phyloP scores from a whole-genome alignment of 64 coral and sea anemone genomes.

The Stichodactyla mertensii region DNA sequence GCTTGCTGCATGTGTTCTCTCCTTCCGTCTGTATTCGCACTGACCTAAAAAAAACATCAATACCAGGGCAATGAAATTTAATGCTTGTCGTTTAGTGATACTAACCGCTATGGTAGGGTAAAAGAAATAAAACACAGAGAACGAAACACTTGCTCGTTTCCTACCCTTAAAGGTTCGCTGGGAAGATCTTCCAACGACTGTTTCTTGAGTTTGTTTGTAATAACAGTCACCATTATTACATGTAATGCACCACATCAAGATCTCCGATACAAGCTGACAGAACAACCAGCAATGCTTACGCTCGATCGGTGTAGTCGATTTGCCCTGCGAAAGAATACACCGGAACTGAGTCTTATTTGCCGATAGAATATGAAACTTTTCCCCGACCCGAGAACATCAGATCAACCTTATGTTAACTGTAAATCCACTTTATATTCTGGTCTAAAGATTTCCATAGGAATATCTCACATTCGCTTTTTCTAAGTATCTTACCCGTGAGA shows the following conservation, averaged over 20 bases:
- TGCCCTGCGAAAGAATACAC: constrained; percentile 59
- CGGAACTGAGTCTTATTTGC: constrained; percentile 29
- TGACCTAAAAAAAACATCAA: neutral
- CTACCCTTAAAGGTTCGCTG: constrained; percentile 59
- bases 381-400: neutral
- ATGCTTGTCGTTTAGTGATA: neutral
- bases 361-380: neutral
- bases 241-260: constrained; percentile 45
- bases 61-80: constrained; percentile 26
- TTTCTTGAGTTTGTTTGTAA: constrained; percentile 88
- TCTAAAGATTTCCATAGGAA: neutral
- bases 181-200: constrained; percentile 84
- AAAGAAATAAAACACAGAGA: neutral
- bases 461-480: neutral
- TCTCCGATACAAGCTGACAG: constrained; percentile 31
- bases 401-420: neutral
- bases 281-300: constrained; percentile 5
- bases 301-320: constrained; percentile 34
- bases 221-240: constrained; percentile 68
- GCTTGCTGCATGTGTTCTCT: neutral
- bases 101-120: neutral
- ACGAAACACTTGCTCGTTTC: neutral
- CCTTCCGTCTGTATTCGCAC: neutral
- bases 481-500: neutral
- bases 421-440: neutral